phyloP scores from a whole-genome alignment of 2,888 invertebrate genomes.

The Synergus japonicus region DNA sequence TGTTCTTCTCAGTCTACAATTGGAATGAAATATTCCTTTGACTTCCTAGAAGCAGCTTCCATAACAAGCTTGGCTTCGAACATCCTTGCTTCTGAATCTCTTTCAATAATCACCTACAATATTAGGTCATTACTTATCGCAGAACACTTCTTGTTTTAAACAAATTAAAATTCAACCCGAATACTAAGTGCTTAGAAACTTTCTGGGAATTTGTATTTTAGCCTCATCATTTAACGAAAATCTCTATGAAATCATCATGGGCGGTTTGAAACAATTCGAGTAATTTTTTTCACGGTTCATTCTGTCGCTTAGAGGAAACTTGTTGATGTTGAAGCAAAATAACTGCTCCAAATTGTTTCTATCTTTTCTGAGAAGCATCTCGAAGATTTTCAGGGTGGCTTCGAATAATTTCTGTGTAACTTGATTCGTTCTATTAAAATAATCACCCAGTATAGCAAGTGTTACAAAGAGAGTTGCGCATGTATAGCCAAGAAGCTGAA shows the following conservation, averaged over 20 bases:
- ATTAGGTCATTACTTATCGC: neutral
- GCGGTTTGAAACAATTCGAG: too few species aligned
- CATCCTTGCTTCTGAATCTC: neutral
- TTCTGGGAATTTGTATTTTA: too few species aligned
- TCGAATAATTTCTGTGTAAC: slow-evolving; percentile 43
- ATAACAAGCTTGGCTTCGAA: slow-evolving; percentile 28
- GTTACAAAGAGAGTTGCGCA: slow-evolving; percentile 43
- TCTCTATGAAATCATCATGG: too few species aligned
- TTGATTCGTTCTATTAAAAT: slow-evolving; percentile 56
- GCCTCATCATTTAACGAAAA: too few species aligned
- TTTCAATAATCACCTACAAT: slow-evolving; percentile 28
- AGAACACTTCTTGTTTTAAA: too few species aligned
- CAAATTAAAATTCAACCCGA: too few species aligned
- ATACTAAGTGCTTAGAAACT: too few species aligned
- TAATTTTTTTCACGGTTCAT: too few species aligned
- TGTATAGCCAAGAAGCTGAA: slow-evolving; percentile 65
- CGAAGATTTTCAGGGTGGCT: slow-evolving; percentile 45
- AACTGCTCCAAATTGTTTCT: too few species aligned
- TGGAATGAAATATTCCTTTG: slow-evolving; percentile 12
- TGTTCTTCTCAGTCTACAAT: slow-evolving; percentile 24
- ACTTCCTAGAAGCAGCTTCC: neutral
- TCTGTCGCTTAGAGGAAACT: too few species aligned
- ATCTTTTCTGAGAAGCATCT: slow-evolving; percentile 28
- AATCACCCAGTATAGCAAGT: slow-evolving; percentile 59
- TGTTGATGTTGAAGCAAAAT: too few species aligned